Percentiles rank a stretch among this genome's conserved stretches.
Evolutionary conservation across 64 coral and sea anemone genomes (phyloP).

Genomic region (Platygyra sinensis): DNA sequence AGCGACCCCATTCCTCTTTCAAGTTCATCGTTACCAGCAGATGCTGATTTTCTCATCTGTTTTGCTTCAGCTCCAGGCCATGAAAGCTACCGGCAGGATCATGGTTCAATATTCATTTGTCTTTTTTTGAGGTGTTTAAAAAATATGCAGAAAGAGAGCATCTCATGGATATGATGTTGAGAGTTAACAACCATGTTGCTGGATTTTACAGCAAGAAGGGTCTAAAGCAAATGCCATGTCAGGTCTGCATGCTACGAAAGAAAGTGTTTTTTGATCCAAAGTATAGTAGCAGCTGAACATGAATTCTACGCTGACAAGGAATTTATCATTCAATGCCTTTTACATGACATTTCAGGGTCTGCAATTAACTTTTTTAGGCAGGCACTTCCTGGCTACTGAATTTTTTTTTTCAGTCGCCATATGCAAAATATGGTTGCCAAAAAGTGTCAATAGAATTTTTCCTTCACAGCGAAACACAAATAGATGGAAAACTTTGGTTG

Average conservation of each 20-base stretch:
- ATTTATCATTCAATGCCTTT: no score
- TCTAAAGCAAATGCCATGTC: slow-evolving; percentile 79
- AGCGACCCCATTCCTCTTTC: slow-evolving; percentile 55
- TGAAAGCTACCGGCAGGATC: slow-evolving; percentile 56
- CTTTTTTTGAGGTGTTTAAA: slow-evolving; percentile 56
- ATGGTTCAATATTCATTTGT: slow-evolving; percentile 67
- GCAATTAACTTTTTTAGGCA: no score
- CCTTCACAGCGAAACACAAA: no score
- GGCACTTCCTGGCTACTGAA: no score
- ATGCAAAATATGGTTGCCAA: no score
- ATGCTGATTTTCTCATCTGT: slow-evolving; percentile 82
- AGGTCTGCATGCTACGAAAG: slow-evolving; percentile 75
- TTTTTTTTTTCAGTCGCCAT: no score
- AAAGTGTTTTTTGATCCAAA: slow-evolving; percentile 65
- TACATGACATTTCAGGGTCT: no score
- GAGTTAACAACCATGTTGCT: slow-evolving; percentile 69
- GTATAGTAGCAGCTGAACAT: neutral
- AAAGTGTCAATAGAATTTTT: no score
- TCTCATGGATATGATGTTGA: slow-evolving; percentile 82
- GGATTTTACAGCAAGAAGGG: slow-evolving; percentile 11
- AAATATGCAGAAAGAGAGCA: slow-evolving; percentile 55
- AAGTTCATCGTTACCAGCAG: slow-evolving; percentile 57
- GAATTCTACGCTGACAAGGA: neutral
- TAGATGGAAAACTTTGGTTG: no score
- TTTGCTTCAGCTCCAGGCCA: slow-evolving; percentile 72